These are phyloP conservation scores for Caenorhabditis becei DNA, from an alignment of 2,888 invertebrate species.

Conservation along the genomic window DNA sequence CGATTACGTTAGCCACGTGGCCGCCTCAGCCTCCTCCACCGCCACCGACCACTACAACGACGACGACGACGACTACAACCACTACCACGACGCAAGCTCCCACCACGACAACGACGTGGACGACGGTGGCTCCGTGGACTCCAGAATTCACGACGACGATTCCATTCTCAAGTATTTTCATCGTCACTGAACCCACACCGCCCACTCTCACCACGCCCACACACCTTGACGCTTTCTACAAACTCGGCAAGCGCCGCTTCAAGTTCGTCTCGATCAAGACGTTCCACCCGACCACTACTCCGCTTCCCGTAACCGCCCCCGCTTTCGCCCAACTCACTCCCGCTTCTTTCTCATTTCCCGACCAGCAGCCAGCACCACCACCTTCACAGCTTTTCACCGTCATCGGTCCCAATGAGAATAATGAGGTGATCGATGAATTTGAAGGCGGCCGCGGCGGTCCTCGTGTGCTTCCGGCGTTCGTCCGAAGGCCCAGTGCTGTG, in stretches of 20 bases:
- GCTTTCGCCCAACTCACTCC: slow-evolving; percentile 8
- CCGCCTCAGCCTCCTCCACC: slow-evolving; percentile 33
- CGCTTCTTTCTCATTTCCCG: slow-evolving; percentile 11
- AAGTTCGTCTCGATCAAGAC: slow-evolving; percentile 61
- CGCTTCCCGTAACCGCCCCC: not conserved
- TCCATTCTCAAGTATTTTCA: slow-evolving; percentile 48
- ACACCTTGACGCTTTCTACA: slow-evolving; percentile 55
- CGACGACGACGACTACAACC: slow-evolving; percentile 44
- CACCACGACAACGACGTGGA: slow-evolving; percentile 4
- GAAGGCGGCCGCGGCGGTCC: slow-evolving; percentile 40
- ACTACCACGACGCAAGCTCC: slow-evolving; percentile 40
- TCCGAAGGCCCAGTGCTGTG: slow-evolving; percentile 36
- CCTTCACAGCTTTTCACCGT: slow-evolving; percentile 31
- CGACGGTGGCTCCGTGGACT: slow-evolving; percentile 16
- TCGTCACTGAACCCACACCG: slow-evolving; percentile 39
- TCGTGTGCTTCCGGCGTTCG: slow-evolving; percentile 42
- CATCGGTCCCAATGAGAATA: slow-evolving; percentile 31
- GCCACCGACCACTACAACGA: slow-evolving; percentile 44
- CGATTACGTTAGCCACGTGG: slow-evolving; percentile 41
- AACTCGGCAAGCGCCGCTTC: slow-evolving; percentile 60
- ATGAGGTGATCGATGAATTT: slow-evolving; percentile 36
- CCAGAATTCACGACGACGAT: slow-evolving; percentile 4
- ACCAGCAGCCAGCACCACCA: slow-evolving; percentile 19
- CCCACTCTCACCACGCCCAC: slow-evolving; percentile 44
- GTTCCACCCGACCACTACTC: slow-evolving; percentile 42